A percentile compares a stretch with the other conserved stretches of the same genome.
Evolutionary conservation across 2,797 vertebrate genomes (phyloP).

Genomic region (Mycteria americana): DNA sequence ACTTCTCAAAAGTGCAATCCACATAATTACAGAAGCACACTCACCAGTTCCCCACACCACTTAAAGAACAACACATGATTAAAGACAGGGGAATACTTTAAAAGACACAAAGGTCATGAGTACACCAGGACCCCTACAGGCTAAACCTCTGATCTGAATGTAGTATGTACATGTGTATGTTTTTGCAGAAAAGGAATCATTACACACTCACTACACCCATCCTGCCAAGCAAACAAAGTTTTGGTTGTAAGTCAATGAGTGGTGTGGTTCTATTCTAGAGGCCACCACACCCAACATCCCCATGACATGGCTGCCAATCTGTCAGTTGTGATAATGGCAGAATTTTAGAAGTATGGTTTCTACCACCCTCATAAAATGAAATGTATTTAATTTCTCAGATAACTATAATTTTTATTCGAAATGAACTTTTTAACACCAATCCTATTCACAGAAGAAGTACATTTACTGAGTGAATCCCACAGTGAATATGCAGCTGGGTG

Average conservation of each 20-base stretch:
- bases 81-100: background rate
- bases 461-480: background rate
- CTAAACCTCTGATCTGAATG: background rate
- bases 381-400: background rate
- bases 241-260: background rate
- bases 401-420: background rate
- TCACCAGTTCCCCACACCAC: background rate
- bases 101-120: accelerated
- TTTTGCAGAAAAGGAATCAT: background rate
- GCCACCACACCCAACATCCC: background rate
- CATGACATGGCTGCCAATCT: background rate
- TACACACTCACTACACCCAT: background rate
- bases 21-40: background rate
- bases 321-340: background rate
- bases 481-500: background rate
- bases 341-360: background rate
- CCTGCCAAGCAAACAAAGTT: background rate
- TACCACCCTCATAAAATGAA: background rate
- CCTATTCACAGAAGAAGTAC: background rate
- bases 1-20: background rate
- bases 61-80: background rate
- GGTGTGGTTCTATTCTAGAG: background rate
- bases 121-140: background rate
- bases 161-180: accelerated
- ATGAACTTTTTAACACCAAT: background rate